Evolutionary conservation across 2,113 vertebrate species (phyloP).

Genomic region (Perca fluviatilis): DNA sequence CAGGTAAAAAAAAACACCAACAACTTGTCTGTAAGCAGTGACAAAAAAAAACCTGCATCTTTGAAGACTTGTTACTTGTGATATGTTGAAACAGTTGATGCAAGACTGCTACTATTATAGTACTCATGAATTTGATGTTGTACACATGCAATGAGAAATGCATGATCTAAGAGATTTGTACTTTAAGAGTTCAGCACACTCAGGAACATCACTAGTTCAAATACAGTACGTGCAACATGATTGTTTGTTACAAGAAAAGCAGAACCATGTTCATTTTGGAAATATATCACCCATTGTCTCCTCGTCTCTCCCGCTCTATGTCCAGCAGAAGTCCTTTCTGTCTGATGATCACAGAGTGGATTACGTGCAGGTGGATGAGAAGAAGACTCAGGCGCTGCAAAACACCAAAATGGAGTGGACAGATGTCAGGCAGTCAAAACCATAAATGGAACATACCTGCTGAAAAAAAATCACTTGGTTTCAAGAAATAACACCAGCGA

Average conservation of each 20-base stretch:
- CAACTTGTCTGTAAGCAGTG: not conserved
- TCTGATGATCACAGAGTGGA: slow-evolving; percentile 94
- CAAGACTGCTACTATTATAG: not conserved
- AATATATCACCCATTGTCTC: not conserved
- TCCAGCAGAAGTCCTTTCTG: slow-evolving; percentile 89
- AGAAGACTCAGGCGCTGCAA: slow-evolving; percentile 98
- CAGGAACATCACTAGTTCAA: not conserved
- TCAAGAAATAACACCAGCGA: slow-evolving; percentile 33
- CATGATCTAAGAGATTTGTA: not conserved
- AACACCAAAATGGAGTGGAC: slow-evolving; percentile 97
- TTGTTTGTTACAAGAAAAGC: not conserved
- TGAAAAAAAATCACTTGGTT: slow-evolving; percentile 11
- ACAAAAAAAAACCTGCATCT: too few relatives aligned
- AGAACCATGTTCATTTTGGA: not conserved
- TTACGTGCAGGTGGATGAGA: slow-evolving; percentile 96
- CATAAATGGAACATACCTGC: slow-evolving; percentile 72
- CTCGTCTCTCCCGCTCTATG: slow-evolving; percentile 10
- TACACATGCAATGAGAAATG: not conserved
- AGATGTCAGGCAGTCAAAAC: slow-evolving; percentile 94
- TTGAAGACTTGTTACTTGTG: not conserved
- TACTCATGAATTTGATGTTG: not conserved
- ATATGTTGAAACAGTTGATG: not conserved
- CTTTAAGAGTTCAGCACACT: not conserved
- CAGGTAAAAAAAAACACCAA: not conserved
- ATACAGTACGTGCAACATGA: not conserved